Conservation (phyloP, 2,888 invertebrate species). For the Xestobium rufovillosum region DNA sequence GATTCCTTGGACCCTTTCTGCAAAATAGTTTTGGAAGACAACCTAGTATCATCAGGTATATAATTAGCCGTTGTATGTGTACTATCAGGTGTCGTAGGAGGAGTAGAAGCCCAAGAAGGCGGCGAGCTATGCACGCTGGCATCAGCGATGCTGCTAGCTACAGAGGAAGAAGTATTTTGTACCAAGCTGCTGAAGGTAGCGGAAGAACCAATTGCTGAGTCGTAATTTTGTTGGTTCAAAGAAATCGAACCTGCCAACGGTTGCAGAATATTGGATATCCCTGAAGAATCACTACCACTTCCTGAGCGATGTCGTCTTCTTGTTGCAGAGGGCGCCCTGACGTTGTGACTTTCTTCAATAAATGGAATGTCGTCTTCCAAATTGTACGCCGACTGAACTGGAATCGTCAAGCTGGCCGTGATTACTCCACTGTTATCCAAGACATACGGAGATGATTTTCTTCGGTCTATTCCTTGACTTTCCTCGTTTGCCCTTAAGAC, state of each 20-base stretch:
- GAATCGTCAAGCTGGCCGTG: slow-evolving; percentile 75
- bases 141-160: slow-evolving; percentile 39
- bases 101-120: slow-evolving; percentile 52
- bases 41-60: slow-evolving; percentile 44
- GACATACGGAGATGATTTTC: slow-evolving; percentile 54
- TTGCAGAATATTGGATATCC: slow-evolving; percentile 38
- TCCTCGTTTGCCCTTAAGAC: slow-evolving; percentile 30
- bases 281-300: slow-evolving; percentile 47
- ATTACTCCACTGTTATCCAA: slow-evolving; percentile 56
- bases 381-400: slow-evolving; percentile 46
- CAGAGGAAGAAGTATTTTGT: slow-evolving; percentile 42
- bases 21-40: slow-evolving; percentile 29
- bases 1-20: slow-evolving; percentile 35
- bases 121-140: slow-evolving; percentile 46
- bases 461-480: slow-evolving; percentile 37
- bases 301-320: slow-evolving; percentile 45
- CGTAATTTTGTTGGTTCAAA: slow-evolving; percentile 41
- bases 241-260: slow-evolving; percentile 42
- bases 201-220: slow-evolving; percentile 61
- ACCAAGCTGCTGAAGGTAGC: slow-evolving; percentile 49
- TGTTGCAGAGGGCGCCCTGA: slow-evolving; percentile 32
- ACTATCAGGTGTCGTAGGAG: slow-evolving; percentile 52
- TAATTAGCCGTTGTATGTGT: slow-evolving; percentile 48
- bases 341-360: slow-evolving; percentile 51
- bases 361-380: slow-evolving; percentile 62